Evolutionary conservation across 35 echinoderm and acorn worm species (phyloP).

Genomic region (Amphiura filiformis): DNA sequence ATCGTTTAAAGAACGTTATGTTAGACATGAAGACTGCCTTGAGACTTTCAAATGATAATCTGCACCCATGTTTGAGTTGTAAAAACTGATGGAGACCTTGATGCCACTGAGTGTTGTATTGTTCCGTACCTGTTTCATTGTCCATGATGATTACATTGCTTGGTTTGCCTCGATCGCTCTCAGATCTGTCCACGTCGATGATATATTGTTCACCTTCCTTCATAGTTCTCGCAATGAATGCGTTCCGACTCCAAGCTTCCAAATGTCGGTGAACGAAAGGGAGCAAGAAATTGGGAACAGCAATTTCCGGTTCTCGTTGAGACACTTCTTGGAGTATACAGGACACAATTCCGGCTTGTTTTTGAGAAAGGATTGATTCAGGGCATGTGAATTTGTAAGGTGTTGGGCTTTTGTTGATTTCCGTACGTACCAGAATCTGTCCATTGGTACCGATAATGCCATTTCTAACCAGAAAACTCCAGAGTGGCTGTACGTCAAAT

Average conservation of each 20-base stretch:
- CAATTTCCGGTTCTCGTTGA: background rate
- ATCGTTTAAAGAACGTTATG: background rate
- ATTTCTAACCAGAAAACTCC: too few relatives aligned
- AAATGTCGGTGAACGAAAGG: background rate
- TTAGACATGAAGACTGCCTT: background rate
- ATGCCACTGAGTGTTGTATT: background rate
- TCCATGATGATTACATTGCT: background rate
- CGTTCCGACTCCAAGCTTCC: background rate
- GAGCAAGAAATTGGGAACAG: background rate
- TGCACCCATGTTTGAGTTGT: background rate
- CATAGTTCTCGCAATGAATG: background rate
- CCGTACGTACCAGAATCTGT: too few relatives aligned
- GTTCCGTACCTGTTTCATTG: background rate
- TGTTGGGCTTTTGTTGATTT: too few relatives aligned
- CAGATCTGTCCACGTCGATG: background rate
- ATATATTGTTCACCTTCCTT: background rate
- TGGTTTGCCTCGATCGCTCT: background rate
- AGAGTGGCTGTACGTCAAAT: too few relatives aligned
- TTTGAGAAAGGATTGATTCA: too few relatives aligned
- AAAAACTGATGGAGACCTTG: background rate
- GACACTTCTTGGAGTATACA: too few relatives aligned
- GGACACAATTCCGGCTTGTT: too few relatives aligned
- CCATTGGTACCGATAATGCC: too few relatives aligned
- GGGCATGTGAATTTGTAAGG: too few relatives aligned
- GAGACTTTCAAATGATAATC: background rate